Base-by-base conservation (phyloP, 1,140 invertebrate species). In the Manduca sexta region DNA sequence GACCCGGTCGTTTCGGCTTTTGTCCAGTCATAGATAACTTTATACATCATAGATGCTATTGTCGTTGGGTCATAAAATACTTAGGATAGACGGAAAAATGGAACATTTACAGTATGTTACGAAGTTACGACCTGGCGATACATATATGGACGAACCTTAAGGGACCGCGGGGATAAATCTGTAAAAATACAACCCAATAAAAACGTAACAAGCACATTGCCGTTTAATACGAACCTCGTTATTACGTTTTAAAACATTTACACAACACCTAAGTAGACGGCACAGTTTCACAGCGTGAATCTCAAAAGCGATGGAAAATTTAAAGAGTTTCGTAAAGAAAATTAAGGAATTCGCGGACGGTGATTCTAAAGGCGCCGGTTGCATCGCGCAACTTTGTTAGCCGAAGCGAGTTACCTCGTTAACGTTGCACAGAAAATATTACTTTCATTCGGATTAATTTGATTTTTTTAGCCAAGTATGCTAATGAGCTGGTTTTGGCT, bases 311-410 rank as follows among this genome's bases (percentile, higher is more conserved):
- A 69, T 71, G 73, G 58, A 77, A 78, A 76, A 69, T 78, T 75
- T 75, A 77, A 75, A 79, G 65, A 78, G 66, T 72, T 80, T 74
- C 62, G 7, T 62, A 79, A 77, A 72, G 75, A 78, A 80, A 80
- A 80, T 80, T 78, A 80, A 81, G 65, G 55, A 66, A 50, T 54
- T 49, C 40, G 14, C 35, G 46, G 59, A 73, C 57, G 45, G 52
- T 56, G 64, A 55, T 57, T 66, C 52, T 64, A 59, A 69, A 72
- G 76, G 74, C 71, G 42, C 51, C 64, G 44, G 64, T 55, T 74
- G 72, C 74, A 71, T 65, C 68, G 52, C 38, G 51, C 69, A 81
- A 82, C 72, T 81, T 81, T 75, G 74, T 77, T 77, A 77, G 62
- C 67, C 67, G 64, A 56, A 53, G 47, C 45, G 69, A 78, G 67